Evolutionary conservation across 2,888 invertebrate species (phyloP), one percentile per base, ranked within the genome.

Genomic region (Operophtera brumata): DNA sequence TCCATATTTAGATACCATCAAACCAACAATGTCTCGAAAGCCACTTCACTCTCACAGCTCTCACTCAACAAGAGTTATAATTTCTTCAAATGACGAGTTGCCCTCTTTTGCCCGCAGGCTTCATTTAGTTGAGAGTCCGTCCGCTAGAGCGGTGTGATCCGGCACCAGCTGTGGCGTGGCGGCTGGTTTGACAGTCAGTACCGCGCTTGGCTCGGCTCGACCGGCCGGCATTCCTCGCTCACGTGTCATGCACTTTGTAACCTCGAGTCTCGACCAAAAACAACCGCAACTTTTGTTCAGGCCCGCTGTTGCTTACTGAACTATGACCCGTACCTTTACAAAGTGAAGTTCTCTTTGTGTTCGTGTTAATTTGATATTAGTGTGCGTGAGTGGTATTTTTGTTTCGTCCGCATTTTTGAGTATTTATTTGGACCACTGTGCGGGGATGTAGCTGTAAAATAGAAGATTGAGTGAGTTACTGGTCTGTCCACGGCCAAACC

Each of bases 111-210:
- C 70, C 47, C 54, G 50, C 39, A 71, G 70, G 68, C 66, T 72
- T 64, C 70, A 61, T 70, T 84, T 86, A 87, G 86, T 87, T 87
- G 73, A 65, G 73, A 74, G 74, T 82, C 80, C 70, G 78, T 66
- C 86, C 88, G 84, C 86, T 73, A 88, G 88, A 85, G 87, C 71
- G 81, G 72, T 78, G 73, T 69, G 76, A 75, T 75, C 78, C 73
- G 75, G 65, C 62, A 78, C 86, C 86, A 86, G 85, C 86, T 84
- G n/a, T n/a, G n/a, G n/a, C n/a, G n/a, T n/a, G n/a, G n/a, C n/a
- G 69, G 70, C 73, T 65, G 69, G 68, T 77, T 82, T 85, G 86
- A 85, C 85, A 83, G 82, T 82, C 52, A 57, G 57, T 57, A 44
- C 34, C 48, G 45, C 52, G 76, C 75, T 75, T 75, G 69, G 77